phyloP scores from a whole-genome alignment of 2,797 vertebrate species.

The Tamandua tetradactyla region DNA sequence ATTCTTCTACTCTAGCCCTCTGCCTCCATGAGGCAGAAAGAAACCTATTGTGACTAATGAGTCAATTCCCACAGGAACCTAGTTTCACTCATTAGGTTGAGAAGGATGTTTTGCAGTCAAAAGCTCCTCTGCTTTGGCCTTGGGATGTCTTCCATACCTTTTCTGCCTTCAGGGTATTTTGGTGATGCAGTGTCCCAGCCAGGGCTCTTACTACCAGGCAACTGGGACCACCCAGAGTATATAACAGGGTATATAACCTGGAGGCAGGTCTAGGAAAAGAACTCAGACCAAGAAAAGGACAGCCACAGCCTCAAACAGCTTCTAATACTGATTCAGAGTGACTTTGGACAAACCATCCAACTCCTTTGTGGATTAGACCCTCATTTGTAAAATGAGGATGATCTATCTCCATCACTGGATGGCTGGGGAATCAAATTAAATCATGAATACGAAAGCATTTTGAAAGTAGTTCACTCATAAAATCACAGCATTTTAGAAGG shows the following conservation, averaged over 20 bases:
- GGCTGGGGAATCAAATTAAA: constrained; percentile 55
- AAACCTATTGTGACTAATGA: constrained; percentile 42
- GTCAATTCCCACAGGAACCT: constrained; percentile 11
- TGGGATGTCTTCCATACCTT: neutral
- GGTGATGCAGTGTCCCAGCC: neutral
- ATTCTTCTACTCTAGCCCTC: neutral
- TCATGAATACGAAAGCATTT: constrained; percentile 66
- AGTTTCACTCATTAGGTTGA: constrained; percentile 17
- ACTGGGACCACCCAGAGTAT: too few relatives aligned
- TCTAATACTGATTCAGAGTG: constrained; percentile 33
- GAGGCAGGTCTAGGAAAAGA: neutral
- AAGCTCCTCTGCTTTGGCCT: neutral
- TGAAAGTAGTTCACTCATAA: constrained; percentile 67
- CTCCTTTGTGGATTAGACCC: neutral
- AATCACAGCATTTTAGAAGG: constrained; percentile 64
- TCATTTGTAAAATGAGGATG: constrained; percentile 53
- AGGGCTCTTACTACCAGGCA: neutral
- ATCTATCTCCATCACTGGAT: constrained; percentile 22
- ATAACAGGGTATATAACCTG: neutral
- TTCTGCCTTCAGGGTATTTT: neutral
- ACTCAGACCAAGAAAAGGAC: neutral
- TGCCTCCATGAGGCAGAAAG: constrained; percentile 38
- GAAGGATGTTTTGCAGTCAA: constrained; percentile 39
- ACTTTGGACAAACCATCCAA: constrained; percentile 30
- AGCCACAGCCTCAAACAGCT: neutral